These are phyloP conservation scores for Rhynchophorus ferrugineus DNA, from an alignment of 1,140 invertebrate genomes.

Conservation along the genomic window DNA sequence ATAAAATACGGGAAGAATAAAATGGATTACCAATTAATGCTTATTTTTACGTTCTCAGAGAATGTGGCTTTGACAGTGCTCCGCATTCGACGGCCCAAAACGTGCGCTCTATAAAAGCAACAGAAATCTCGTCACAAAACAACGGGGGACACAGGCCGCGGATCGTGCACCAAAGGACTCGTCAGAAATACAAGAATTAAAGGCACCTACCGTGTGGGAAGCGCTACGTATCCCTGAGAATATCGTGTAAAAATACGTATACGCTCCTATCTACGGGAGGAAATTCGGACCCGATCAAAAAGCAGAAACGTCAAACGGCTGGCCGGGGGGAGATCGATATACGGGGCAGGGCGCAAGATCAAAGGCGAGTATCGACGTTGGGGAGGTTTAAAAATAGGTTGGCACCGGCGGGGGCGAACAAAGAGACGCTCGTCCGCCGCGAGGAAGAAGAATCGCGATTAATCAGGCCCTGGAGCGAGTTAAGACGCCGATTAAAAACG, in stretches of 20 bases:
- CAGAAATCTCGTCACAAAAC: constrained; percentile 21
- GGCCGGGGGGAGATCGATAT: constrained; percentile 8
- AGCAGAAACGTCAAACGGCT: neutral
- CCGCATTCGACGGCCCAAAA: constrained; percentile 30
- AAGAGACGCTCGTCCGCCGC: too few species aligned
- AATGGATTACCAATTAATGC: constrained; percentile 23
- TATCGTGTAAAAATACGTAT: neutral
- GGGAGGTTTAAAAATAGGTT: neutral
- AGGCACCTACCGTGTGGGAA: neutral
- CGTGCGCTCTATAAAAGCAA: constrained; percentile 27
- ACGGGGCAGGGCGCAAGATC: constrained; percentile 6
- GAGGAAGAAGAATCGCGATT: too few species aligned
- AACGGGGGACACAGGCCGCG: neutral
- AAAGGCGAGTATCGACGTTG: neutral
- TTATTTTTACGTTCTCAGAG: constrained; percentile 36
- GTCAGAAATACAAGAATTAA: neutral
- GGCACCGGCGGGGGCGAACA: too few species aligned
- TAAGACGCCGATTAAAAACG: too few species aligned
- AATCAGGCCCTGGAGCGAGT: too few species aligned
- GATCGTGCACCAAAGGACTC: too few species aligned
- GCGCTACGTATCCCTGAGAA: neutral
- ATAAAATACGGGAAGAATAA: neutral
- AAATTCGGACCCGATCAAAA: constrained; percentile 5
- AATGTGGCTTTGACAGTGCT: constrained; percentile 37
- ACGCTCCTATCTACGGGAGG: neutral